Base-by-base conservation (phyloP, 1,140 invertebrate genomes). In the Artemia franciscana region DNA sequence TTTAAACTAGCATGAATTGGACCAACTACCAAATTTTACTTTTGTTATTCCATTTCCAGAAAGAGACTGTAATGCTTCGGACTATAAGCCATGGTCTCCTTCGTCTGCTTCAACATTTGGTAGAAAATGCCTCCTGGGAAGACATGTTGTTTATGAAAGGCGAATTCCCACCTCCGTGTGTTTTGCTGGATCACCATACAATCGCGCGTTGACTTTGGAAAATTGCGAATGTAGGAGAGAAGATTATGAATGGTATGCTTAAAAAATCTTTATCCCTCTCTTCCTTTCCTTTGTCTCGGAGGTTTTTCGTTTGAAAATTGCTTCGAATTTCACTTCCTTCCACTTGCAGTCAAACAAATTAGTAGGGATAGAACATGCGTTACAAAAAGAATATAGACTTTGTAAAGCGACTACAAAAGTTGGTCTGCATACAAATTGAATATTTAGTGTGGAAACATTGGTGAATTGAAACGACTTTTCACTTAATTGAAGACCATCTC, bases 31-130 rank as follows among this genome's bases (percentile, higher is more conserved):
- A 70, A 70, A 51, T 66, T 12, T 66, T 65, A 21, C 4, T 58
- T 62, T 26, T 66, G 66, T 39, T 65, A 67, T 26, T 58, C 21
- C 57, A 2, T 58, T 65, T 64, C 23, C 63, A 76, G 72, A 74
- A 2, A 72, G 77, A 9, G 77, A 78, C 26, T 90, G 87, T 67
- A 80, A 72, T 0, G 61, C 75, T 4, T 80, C 84, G 12, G 89
- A 93, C 73, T 94, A 89, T 71, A 92, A 92, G 72, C 77, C 78
- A 64, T 93, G 90, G 90, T 84, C 83, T 3, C 87, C 88, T 0
- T 26, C 51, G 7, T 74, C 74, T 1, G 80, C 79, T 66, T 74
- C 74, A 12, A 77, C 74, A 65, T 71, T 70, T 2, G 73, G 72
- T 15, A 68, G 66, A 65, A 67, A 80, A 1, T 93, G 89, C 70